Evolutionary conservation across 2,113 vertebrate genomes (phyloP), one percentile per base, ranked within the genome.

Genomic region (Rostratula benghalensis): DNA sequence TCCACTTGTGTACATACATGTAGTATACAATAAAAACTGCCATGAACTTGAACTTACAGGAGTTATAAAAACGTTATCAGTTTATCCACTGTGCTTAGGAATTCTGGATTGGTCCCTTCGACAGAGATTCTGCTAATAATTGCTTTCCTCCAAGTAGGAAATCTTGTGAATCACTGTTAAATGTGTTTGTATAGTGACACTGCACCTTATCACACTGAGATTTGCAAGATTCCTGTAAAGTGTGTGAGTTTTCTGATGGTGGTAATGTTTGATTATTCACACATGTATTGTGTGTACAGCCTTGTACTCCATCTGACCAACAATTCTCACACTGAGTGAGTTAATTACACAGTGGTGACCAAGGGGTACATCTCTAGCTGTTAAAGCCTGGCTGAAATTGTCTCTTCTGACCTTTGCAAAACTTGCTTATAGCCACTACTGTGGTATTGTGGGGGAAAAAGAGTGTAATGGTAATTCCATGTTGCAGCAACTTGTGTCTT

Each of bases 331-430:
- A 20, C 25, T 21, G 13, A 5, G 3, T 10, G 39, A 71, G 27
- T 74, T 81, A 81, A 80, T 68, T 63, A 11, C 43, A 17, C 39
- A 33, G 17, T 18, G 45, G 15, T 51, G 67, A 35, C 35, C 13
- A 37, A 35, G 39, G 28, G 31, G 23, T 87, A 8, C 19, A 19
- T 43, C 0, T 5, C 0, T 5, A 19, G 6, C 24, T 89, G 8
- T 63, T 65, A 70, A 61, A 87, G 31, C 27, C 37, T 61, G 31
- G 7, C 27, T 74, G 30, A 43, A 9, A 48, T 17, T 30, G 7
- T 54, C 25, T 73, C 5, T 80, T 74, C 30, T 45, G 41, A 46
- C 79, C 48, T 90, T 64, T 73, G 25, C 33, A 48, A 27, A 48
- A 25, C 33, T 87, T 77, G 27, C 9, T 45, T 48, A 6, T n/a